Evolutionary conservation across 2,113 vertebrate species (phyloP).

Genomic region (Actenoides lindsayi): DNA sequence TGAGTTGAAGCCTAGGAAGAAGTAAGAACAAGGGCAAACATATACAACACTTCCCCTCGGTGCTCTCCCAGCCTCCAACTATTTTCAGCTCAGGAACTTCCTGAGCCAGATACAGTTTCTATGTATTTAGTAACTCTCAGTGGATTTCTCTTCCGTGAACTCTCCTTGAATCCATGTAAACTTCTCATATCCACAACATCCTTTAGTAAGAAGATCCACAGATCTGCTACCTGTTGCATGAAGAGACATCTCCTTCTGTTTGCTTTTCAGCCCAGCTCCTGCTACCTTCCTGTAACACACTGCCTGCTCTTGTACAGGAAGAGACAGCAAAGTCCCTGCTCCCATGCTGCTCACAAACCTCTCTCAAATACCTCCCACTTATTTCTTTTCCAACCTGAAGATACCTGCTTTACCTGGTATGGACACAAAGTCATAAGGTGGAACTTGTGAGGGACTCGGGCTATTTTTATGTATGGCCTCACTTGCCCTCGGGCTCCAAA

Average conservation of each 20-base stretch:
- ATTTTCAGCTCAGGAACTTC: constrained; percentile 52
- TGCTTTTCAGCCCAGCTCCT: not conserved
- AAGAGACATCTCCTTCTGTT: not conserved
- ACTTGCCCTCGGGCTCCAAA: not conserved
- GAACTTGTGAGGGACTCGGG: not conserved
- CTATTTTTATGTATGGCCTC: not conserved
- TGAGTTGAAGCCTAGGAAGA: not conserved
- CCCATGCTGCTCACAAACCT: not conserved
- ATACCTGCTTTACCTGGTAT: not conserved
- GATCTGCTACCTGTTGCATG: not conserved
- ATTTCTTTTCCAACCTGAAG: not conserved
- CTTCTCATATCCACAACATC: not conserved
- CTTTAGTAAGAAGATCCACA: not conserved
- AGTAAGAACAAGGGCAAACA: not conserved
- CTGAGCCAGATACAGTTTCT: constrained; percentile 39
- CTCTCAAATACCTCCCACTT: not conserved
- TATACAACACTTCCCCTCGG: not conserved
- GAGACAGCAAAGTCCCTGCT: not conserved
- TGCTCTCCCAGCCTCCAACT: not conserved
- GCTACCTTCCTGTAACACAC: fast-evolving
- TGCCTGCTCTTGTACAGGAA: not conserved
- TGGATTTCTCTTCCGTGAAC: not conserved
- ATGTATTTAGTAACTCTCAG: constrained; percentile 17
- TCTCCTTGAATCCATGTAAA: constrained; percentile 18
- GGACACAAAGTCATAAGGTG: not conserved